These are phyloP conservation scores for Rhinogobio ventralis DNA, from an alignment of 2,797 vertebrate genomes.

Conservation along the genomic window DNA sequence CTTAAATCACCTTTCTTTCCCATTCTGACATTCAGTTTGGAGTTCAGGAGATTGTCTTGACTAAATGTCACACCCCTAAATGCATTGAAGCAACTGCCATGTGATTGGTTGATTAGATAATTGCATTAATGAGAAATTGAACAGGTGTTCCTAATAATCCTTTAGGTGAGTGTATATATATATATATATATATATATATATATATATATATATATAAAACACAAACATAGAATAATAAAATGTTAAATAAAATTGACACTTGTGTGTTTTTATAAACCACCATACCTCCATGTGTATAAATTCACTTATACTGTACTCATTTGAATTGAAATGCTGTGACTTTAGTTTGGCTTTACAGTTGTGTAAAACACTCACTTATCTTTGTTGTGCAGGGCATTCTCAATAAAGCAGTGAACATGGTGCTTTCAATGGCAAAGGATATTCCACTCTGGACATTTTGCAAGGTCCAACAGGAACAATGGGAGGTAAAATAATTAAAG, in stretches of 20 bases:
- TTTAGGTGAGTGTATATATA: too few species aligned
- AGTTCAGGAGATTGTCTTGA: too few species aligned
- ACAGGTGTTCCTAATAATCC: too few species aligned
- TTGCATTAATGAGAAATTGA: too few species aligned
- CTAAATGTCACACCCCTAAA: too few species aligned
- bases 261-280: not conserved
- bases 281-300: not conserved
- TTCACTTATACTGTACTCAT: not conserved
- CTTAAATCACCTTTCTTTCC: too few species aligned
- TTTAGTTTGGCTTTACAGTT: not conserved
- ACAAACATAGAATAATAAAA: not conserved
- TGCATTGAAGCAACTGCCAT: too few species aligned
- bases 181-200: too few species aligned
- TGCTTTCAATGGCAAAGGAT: constrained; percentile 78
- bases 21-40: too few species aligned
- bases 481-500: constrained; percentile 72
- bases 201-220: not conserved
- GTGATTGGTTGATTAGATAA: too few species aligned
- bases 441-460: constrained; percentile 82
- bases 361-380: not conserved
- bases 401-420: constrained; percentile 76
- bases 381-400: constrained; percentile 72
- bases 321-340: not conserved
- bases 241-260: not conserved
- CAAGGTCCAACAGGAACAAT: constrained; percentile 79